These are phyloP conservation scores for Papilio glaucus DNA, from an alignment of 1,140 invertebrate genomes.

Conservation along the genomic window DNA sequence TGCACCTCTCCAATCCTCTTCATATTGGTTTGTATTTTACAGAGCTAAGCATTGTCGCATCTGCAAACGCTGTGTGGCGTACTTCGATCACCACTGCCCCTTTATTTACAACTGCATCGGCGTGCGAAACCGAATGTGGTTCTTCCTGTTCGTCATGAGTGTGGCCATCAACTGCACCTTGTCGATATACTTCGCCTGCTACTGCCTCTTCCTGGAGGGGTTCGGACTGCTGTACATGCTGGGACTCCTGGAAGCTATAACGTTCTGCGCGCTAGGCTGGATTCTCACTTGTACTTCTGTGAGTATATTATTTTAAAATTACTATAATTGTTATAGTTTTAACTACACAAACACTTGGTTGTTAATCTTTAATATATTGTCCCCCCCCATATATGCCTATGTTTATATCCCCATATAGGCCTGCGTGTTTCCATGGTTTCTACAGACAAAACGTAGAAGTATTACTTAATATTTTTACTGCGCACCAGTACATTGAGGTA, in stretches of 20 bases:
- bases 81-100: constrained; percentile 97
- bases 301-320: constrained; percentile 70
- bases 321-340: no score
- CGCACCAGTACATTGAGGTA: no score
- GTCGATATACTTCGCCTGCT: constrained; percentile 94
- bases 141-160: constrained; percentile 94
- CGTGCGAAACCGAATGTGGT: constrained; percentile 94
- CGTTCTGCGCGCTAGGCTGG: constrained; percentile 93
- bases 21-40: constrained; percentile 32
- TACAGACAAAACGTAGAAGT: no score
- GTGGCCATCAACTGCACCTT: constrained; percentile 94
- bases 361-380: no score
- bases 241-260: constrained; percentile 91
- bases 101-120: constrained; percentile 98
- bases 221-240: constrained; percentile 92
- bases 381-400: no score
- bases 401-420: no score
- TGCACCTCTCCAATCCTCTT: background rate
- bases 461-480: no score
- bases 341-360: no score
- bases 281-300: constrained; percentile 95
- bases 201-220: constrained; percentile 92
- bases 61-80: constrained; percentile 95
- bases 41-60: constrained; percentile 96
- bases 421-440: no score